Evolutionary conservation across 2,113 vertebrate species (phyloP).

Genomic region (Tringa solitaria): DNA sequence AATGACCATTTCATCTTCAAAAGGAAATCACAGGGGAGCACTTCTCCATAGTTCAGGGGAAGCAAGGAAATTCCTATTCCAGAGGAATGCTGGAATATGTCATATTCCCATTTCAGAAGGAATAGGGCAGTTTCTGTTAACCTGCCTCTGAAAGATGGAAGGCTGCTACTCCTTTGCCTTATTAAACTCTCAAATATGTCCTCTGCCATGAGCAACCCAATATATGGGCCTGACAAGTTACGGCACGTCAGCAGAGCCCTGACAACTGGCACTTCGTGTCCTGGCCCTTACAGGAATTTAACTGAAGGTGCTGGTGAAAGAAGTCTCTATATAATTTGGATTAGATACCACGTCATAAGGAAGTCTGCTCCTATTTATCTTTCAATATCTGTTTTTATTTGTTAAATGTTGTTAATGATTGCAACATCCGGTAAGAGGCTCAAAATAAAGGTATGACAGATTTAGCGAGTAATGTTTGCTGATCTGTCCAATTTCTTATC

Average conservation of each 20-base stretch:
- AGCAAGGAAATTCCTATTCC: not conserved
- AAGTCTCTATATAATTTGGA: not conserved
- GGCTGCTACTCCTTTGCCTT: not conserved
- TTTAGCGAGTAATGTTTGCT: slow-evolving; percentile 26
- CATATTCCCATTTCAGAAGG: not conserved
- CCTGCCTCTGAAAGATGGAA: not conserved
- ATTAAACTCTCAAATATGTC: not conserved
- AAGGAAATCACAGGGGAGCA: not conserved
- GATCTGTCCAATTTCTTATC: slow-evolving; percentile 19
- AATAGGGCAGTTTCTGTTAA: not conserved
- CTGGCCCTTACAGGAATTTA: not conserved
- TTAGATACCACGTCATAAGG: not conserved
- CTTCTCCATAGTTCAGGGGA: not conserved
- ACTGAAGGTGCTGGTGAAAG: not conserved
- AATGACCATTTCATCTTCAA: not conserved
- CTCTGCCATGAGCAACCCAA: not conserved
- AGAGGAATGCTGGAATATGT: not conserved
- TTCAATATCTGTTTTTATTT: slow-evolving; percentile 19
- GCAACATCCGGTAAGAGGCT: slow-evolving; percentile 27
- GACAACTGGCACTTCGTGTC: not conserved
- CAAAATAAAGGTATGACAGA: not conserved
- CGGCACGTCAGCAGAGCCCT: not conserved
- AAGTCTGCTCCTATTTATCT: slow-evolving; percentile 33
- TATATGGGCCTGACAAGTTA: not conserved
- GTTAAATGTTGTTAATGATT: slow-evolving; percentile 19